A percentile compares a stretch with the other conserved stretches of the same genome.
Conservation (phyloP, 2,113 vertebrate species). For the Prunella fulvescens region DNA sequence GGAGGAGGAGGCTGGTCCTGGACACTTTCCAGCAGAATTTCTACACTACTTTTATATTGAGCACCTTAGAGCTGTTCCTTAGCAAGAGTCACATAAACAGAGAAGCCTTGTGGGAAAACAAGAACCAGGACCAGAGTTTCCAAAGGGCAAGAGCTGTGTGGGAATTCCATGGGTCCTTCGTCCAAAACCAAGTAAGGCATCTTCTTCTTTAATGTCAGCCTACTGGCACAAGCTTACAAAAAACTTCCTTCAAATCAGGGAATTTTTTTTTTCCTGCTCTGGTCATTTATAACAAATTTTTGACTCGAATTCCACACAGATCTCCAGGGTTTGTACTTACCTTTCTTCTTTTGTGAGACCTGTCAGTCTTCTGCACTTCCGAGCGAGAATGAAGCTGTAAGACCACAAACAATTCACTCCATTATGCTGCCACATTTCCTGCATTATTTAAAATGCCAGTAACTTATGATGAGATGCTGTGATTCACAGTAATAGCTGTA, state of each 20-base stretch:
- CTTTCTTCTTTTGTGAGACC: constrained; percentile 89
- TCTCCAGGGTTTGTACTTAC: constrained; percentile 56
- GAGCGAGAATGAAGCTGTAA: constrained; percentile 90
- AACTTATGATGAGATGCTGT: not conserved
- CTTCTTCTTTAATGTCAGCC: not conserved
- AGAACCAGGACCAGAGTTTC: not conserved
- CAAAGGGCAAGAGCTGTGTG: not conserved
- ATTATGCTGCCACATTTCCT: not conserved
- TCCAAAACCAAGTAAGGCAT: not conserved
- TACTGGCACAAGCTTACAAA: not conserved
- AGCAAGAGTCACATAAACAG: not conserved
- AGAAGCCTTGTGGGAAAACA: not conserved
- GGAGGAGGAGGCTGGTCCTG: not conserved
- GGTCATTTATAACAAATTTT: not conserved
- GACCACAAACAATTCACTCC: not conserved
- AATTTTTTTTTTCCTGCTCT: not conserved
- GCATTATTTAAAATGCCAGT: not conserved
- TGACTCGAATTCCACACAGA: not conserved
- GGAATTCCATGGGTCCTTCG: not conserved
- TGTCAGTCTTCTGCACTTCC: constrained; percentile 85
- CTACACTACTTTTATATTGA: not conserved
- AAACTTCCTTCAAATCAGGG: not conserved
- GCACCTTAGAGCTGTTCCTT: not conserved
- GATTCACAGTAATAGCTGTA: not conserved
- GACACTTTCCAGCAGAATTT: not conserved